A percentile compares a stretch with the other conserved stretches of the same genome.
Conservation (phyloP, 2,113 vertebrate species). For the Solea solea region DNA sequence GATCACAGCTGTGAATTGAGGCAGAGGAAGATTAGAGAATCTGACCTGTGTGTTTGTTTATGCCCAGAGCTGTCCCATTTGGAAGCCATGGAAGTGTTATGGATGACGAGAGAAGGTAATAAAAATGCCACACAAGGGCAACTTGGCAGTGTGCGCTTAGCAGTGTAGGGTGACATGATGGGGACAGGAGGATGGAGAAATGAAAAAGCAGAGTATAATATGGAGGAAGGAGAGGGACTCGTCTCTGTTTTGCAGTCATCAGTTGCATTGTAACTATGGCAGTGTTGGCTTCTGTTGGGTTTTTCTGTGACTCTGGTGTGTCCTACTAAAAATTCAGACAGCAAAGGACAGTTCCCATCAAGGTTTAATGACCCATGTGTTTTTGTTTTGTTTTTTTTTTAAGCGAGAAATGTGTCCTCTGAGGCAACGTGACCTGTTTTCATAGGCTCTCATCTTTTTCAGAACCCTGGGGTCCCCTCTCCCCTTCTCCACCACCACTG, state of each 20-base stretch:
- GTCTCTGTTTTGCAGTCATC: constrained; percentile 40
- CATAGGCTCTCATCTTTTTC: constrained; percentile 47
- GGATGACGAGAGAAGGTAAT: constrained; percentile 33
- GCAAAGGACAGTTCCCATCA: constrained; percentile 80
- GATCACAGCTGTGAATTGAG: constrained; percentile 47
- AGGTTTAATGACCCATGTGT: constrained; percentile 80
- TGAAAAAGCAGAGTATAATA: constrained; percentile 15
- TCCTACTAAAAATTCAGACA: constrained; percentile 70
- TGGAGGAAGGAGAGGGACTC: constrained; percentile 2
- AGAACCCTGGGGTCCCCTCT: constrained; percentile 19
- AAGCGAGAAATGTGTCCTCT: constrained; percentile 51
- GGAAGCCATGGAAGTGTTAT: constrained; percentile 13
- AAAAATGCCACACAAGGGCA: constrained; percentile 46
- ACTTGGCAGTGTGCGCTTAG: constrained; percentile 30
- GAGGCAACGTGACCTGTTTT: constrained; percentile 63
- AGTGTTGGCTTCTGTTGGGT: constrained; percentile 21
- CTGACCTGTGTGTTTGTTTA: constrained; percentile 46
- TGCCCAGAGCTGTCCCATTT: constrained; percentile 30
- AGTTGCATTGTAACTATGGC: constrained; percentile 1
- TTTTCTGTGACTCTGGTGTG: constrained; percentile 52
- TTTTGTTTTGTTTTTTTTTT: constrained; percentile 37
- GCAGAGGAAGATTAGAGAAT: constrained; percentile 30
- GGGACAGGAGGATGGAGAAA: constrained; percentile 17
- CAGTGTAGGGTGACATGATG: constrained; percentile 27
- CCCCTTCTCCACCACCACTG: constrained; percentile 31